Evolutionary conservation across 2,113 vertebrate genomes (phyloP).

Genomic region (Acanthochromis polyacanthus): DNA sequence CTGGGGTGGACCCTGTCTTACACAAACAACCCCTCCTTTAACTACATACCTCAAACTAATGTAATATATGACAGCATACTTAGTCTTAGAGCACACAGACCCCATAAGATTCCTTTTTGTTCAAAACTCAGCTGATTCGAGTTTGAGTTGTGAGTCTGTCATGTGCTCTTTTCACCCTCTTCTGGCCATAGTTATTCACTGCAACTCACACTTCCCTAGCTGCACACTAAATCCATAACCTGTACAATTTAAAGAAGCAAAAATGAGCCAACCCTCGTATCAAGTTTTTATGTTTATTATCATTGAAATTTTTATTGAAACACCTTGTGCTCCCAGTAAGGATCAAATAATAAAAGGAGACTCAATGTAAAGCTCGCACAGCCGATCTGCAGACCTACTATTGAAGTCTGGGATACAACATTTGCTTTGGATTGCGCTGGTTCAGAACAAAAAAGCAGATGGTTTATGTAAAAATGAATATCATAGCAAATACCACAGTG

Average conservation of each 20-base stretch:
- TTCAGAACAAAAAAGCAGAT: constrained; percentile 76
- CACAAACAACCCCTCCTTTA: constrained; percentile 23
- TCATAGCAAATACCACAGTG: constrained; percentile 80
- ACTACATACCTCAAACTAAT: neutral
- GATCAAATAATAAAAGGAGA: constrained; percentile 78
- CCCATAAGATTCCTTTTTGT: neutral
- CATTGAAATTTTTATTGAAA: constrained; percentile 79
- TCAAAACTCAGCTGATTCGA: neutral
- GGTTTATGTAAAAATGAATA: constrained; percentile 82
- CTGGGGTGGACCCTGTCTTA: constrained; percentile 14
- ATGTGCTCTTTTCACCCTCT: constrained; percentile 59
- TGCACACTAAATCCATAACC: neutral
- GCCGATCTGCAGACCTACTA: constrained; percentile 65
- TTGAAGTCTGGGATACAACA: constrained; percentile 74
- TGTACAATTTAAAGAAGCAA: neutral
- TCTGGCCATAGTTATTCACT: constrained; percentile 46
- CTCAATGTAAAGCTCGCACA: constrained; percentile 74
- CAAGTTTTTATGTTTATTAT: constrained; percentile 79
- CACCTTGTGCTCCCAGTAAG: constrained; percentile 74
- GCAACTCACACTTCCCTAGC: constrained; percentile 12
- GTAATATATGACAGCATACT: neutral
- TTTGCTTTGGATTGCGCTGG: constrained; percentile 65
- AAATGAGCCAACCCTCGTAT: constrained; percentile 45
- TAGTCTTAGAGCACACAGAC: neutral
- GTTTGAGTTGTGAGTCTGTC: neutral